Evolutionary conservation across 1,140 invertebrate genomes (phyloP).

Genomic region (Akabosia matsudoensis): DNA sequence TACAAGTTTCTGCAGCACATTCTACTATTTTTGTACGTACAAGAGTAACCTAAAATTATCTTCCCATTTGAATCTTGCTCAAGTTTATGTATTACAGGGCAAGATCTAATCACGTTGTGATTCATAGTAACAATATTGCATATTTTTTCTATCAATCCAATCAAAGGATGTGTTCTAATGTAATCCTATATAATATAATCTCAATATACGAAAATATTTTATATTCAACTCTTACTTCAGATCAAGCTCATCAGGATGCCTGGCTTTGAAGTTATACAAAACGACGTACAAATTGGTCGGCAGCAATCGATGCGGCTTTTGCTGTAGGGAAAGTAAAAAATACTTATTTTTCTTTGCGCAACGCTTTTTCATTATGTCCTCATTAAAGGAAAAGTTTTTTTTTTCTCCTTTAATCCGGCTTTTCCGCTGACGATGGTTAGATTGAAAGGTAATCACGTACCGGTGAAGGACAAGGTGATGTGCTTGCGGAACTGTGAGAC

Average conservation of each 20-base stretch:
- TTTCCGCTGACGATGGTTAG: constrained; percentile 43
- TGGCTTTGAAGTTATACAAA: constrained; percentile 89
- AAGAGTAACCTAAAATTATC: no score
- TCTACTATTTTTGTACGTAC: background rate
- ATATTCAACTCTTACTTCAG: constrained; percentile 72
- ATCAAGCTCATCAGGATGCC: constrained; percentile 89
- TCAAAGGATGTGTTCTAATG: no score
- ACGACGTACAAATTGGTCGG: constrained; percentile 91
- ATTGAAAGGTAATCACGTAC: constrained; percentile 51
- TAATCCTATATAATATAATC: background rate
- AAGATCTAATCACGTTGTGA: no score
- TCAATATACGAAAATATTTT: no score
- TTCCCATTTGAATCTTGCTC: no score
- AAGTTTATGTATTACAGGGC: no score
- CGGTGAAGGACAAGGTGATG: constrained; percentile 86
- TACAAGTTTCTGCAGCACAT: no score
- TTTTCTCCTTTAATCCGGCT: constrained; percentile 35
- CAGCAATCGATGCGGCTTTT: constrained; percentile 78
- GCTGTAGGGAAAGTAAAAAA: constrained; percentile 48
- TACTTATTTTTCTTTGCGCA: background rate
- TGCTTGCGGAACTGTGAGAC: constrained; percentile 82
- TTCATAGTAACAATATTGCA: no score
- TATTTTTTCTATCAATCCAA: no score
- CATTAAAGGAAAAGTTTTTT: constrained; percentile 1
- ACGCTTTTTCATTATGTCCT: background rate